These are phyloP conservation scores for Pluvialis apricaria DNA, from an alignment of 2,113 vertebrate species.

Conservation along the genomic window DNA sequence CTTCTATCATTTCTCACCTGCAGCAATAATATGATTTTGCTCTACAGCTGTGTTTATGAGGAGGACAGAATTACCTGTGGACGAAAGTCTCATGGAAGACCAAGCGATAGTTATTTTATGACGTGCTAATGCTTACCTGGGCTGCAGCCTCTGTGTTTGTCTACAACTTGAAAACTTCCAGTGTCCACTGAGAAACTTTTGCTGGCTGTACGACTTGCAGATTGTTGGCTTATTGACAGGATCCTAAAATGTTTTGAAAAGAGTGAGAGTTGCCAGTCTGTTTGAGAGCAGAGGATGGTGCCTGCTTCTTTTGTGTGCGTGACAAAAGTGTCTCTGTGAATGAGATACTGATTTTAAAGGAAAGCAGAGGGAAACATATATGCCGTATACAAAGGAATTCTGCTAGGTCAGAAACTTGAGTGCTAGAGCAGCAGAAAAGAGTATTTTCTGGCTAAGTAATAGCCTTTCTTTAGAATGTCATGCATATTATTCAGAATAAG, in stretches of 20 bases:
- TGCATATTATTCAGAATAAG: not conserved
- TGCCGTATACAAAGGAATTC: not conserved
- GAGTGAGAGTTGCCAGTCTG: not conserved
- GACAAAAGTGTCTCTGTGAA: not conserved
- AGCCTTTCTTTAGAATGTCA: not conserved
- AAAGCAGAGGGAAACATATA: not conserved
- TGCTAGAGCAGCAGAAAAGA: not conserved
- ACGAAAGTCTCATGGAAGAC: not conserved
- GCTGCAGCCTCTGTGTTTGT: not conserved
- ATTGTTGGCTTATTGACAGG: not conserved
- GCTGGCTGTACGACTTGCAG: not conserved
- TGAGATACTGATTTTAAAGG: not conserved
- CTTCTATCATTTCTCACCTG: not conserved
- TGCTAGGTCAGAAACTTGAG: not conserved
- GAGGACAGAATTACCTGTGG: not conserved
- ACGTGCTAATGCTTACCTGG: not conserved
- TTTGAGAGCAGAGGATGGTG: not conserved
- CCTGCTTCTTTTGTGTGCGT: not conserved
- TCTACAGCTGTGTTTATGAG: not conserved
- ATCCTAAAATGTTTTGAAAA: not conserved
- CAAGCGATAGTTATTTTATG: not conserved
- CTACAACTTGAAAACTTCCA: not conserved
- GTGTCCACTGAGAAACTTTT: not conserved
- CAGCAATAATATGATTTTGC: not conserved
- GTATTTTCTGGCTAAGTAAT: not conserved